A percentile compares a stretch with the other conserved stretches of the same genome.
These are phyloP conservation scores for Cebus imitator DNA, from an alignment of 2,113 vertebrate species.

Conservation along the genomic window DNA sequence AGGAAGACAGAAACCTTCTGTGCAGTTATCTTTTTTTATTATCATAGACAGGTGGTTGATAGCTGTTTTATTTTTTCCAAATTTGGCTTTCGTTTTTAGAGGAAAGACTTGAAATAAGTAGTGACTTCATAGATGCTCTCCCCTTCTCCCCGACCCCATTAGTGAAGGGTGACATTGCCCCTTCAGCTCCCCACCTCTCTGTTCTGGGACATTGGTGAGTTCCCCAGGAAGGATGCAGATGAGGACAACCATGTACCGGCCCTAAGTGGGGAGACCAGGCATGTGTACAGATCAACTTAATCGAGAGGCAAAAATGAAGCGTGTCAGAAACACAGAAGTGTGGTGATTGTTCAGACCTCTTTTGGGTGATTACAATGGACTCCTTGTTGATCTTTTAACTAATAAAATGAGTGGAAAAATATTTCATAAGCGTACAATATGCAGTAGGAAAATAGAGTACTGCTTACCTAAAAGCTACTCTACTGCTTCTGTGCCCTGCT, in stretches of 20 bases:
- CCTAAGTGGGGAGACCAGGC: background rate
- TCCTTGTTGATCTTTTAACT: background rate
- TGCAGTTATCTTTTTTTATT: background rate
- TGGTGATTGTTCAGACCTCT: background rate
- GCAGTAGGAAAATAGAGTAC: background rate
- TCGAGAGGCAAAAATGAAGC: background rate
- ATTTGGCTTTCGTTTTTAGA: background rate
- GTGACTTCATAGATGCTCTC: background rate
- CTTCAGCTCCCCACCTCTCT: background rate
- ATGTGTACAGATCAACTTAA: no score
- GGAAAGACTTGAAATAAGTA: background rate
- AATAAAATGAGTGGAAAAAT: background rate
- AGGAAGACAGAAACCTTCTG: background rate
- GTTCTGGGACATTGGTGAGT: accelerated
- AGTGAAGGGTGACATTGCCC: accelerated
- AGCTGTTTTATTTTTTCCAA: background rate
- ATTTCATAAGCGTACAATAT: background rate
- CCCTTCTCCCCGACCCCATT: accelerated
- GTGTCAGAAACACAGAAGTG: background rate
- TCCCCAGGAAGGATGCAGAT: background rate
- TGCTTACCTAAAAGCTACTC: background rate
- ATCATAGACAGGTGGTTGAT: background rate
- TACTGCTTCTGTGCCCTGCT: no score
- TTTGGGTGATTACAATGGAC: background rate
- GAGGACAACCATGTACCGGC: background rate